Evolutionary conservation across 2,113 vertebrate species (phyloP).

Genomic region (Budorcas taxicolor): DNA sequence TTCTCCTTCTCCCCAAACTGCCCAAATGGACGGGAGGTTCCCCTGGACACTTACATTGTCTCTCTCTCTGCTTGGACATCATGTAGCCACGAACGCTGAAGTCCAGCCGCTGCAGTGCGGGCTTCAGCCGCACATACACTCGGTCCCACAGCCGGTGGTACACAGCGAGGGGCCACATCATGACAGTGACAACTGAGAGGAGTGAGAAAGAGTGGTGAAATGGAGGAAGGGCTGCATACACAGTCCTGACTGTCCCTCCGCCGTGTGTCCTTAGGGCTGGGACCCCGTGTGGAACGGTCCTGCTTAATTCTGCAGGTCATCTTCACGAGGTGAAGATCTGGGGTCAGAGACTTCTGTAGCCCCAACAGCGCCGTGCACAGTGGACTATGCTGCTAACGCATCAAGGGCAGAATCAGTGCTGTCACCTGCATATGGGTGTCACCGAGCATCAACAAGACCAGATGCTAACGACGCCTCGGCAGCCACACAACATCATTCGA

Average conservation of each 20-base stretch:
- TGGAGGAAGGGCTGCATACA: not conserved
- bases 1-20: not conserved
- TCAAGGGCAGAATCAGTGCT: not conserved
- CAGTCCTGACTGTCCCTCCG: not conserved
- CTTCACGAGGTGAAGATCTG: not conserved
- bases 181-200: conserved; percentile 83
- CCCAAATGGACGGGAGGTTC: not conserved
- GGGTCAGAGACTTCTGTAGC: not conserved
- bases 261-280: not conserved
- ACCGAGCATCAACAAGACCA: not conserved
- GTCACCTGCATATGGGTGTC: not conserved
- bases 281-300: not conserved
- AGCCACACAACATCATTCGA: not conserved
- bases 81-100: conserved; percentile 92
- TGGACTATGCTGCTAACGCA: not conserved
- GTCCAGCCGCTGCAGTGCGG: conserved; percentile 92
- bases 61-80: conserved; percentile 90
- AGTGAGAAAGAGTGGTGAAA: not conserved
- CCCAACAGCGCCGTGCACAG: not conserved
- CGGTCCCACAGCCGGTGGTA: conserved; percentile 88
- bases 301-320: not conserved
- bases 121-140: conserved; percentile 86
- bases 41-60: conserved; percentile 85
- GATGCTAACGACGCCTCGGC: not conserved
- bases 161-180: conserved; percentile 89